Evolutionary conservation across 2,797 vertebrate genomes (phyloP).

Genomic region (Sebastes diaconus): DNA sequence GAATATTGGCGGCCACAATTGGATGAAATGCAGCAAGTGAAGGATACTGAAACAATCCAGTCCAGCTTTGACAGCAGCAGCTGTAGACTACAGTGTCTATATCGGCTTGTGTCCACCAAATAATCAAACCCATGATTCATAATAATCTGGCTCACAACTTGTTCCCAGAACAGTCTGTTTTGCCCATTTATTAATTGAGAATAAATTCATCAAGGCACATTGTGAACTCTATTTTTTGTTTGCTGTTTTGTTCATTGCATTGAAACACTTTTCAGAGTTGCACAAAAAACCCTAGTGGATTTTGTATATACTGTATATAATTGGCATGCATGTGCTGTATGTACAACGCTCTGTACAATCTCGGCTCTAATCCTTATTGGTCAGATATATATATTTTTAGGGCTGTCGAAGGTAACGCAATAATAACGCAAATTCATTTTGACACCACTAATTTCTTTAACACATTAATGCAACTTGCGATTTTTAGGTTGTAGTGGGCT

Average conservation of each 20-base stretch:
- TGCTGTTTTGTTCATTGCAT: not conserved
- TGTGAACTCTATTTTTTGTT: not conserved
- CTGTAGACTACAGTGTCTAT: not conserved
- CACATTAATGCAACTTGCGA: too few species aligned
- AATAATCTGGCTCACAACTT: not conserved
- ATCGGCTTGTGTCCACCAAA: not conserved
- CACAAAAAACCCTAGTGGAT: not conserved
- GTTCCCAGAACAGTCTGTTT: not conserved
- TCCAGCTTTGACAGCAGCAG: not conserved
- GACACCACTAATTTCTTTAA: too few species aligned
- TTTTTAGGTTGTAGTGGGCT: too few species aligned
- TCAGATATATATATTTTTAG: too few species aligned
- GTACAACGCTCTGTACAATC: not conserved
- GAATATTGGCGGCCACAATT: not conserved
- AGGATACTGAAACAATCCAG: not conserved
- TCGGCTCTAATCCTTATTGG: not conserved
- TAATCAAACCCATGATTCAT: not conserved
- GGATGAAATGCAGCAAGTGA: not conserved
- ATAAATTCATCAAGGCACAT: not conserved
- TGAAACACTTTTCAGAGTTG: not conserved
- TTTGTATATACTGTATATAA: not conserved
- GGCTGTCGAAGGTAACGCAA: too few species aligned
- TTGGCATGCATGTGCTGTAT: not conserved
- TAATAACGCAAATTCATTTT: accelerated
- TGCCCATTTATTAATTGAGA: not conserved